Base-by-base conservation (phyloP, 2,888 invertebrate genomes). In the Conchocele bisecta region DNA sequence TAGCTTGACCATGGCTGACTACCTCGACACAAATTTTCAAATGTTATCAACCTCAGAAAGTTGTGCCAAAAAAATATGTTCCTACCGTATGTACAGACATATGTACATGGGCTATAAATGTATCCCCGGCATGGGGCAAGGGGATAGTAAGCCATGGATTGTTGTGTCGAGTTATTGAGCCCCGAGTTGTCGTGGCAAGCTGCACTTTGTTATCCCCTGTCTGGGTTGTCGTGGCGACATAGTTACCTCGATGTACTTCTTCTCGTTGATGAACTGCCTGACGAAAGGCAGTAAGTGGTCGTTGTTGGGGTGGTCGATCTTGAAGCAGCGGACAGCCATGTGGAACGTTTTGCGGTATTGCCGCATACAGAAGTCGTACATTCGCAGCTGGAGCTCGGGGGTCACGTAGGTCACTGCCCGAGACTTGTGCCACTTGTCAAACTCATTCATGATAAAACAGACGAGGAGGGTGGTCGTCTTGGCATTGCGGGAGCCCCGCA, bases 211-310 rank as follows among this genome's bases (percentile, higher is more conserved):
- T n/a, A n/a, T n/a, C n/a, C n/a, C n/a, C n/a, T n/a, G n/a, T n/a
- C n/a, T n/a, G n/a, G n/a, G n/a, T n/a, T n/a, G n/a, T n/a, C n/a
- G n/a, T n/a, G n/a, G n/a, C n/a, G n/a, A n/a, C 9, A 53, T 6
- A 53, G 70, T 56, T 61, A 87, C 86, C 82, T 87, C 86, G 68
- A 84, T 86, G 54, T 75, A 81, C 59, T 81, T 82, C 31, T 83
- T 72, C 22, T 75, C 67, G 11, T 68, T 70, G 11, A 86, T 15
- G 24, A 84, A 76, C 4, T 54, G 39, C 44, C 60, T 67, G 9
- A 87, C 65, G 35, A 66, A 53, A 0, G 84, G 82, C 11, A 88
- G 42, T 66, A 86, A 83, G 41, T 79, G 83, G 13, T 83, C 81
- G 50, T 86, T 85, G 17, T 81, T 83, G 4, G 57, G 61, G 24